Percentiles rank a stretch among this genome's conserved stretches.
phyloP scores from a whole-genome alignment of 2,797 vertebrate species.

The Enteromius unitaeniatus region DNA sequence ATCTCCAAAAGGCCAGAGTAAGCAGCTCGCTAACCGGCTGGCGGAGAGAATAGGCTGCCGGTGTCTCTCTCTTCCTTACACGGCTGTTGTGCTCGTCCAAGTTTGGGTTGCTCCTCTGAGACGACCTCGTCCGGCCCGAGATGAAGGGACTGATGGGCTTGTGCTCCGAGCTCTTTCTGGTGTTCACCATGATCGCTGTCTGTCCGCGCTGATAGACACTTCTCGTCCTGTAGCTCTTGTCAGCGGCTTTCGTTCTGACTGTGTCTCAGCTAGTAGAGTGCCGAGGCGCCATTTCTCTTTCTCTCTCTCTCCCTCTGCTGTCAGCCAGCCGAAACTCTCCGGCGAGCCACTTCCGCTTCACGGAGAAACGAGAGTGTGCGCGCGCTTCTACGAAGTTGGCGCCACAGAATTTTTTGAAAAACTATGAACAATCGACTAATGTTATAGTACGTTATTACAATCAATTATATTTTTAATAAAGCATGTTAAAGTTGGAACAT shows the following conservation, averaged over 20 bases:
- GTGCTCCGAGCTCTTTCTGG: conserved; percentile 85
- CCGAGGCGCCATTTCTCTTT: conserved; percentile 84
- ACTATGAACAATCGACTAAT: background rate
- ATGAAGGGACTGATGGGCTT: conserved; percentile 74
- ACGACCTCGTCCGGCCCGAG: conserved; percentile 83
- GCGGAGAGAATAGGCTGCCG: conserved; percentile 38
- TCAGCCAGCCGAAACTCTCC: conserved; percentile 47
- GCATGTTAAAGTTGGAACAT: background rate
- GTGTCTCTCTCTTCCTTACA: conserved; percentile 66
- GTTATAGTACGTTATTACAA: background rate
- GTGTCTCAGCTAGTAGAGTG: conserved; percentile 78
- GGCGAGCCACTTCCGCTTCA: conserved; percentile 57
- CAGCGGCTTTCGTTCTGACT: conserved; percentile 72
- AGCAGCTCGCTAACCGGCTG: conserved; percentile 70
- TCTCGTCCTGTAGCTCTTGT: conserved; percentile 69
- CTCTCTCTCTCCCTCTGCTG: conserved; percentile 66
- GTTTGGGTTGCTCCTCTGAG: conserved; percentile 75
- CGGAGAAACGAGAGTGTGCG: too few relatives aligned
- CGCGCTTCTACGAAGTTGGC: conserved; percentile 17
- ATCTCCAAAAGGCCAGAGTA: conserved; percentile 16
- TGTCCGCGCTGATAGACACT: conserved; percentile 40
- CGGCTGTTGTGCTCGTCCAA: conserved; percentile 75
- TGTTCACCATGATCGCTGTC: conserved; percentile 90
- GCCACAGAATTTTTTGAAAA: conserved; percentile 5
- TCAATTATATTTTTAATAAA: background rate